Evolutionary conservation across 2,888 invertebrate genomes (phyloP).

Genomic region (Sesia apiformis): DNA sequence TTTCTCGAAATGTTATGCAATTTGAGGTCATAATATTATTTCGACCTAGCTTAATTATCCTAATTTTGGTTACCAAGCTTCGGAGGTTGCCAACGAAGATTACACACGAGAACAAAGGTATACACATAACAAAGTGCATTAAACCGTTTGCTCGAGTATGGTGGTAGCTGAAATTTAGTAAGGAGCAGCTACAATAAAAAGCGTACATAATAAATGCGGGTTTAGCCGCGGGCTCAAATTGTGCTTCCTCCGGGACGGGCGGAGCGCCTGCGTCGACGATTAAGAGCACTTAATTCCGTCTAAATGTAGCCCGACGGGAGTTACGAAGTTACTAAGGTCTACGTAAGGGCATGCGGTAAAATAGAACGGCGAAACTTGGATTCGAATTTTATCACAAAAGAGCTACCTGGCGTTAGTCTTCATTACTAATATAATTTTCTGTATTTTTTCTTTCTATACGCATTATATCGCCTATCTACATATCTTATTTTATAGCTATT

Average conservation of each 20-base stretch:
- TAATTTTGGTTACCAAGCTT: neutral
- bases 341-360: neutral
- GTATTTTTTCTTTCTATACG: no score
- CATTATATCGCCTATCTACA: no score
- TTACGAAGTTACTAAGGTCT: conserved; percentile 24
- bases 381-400: neutral
- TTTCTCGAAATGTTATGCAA: neutral
- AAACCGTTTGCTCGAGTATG: neutral
- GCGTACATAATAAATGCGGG: conserved; percentile 42
- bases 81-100: neutral
- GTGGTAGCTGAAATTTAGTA: conserved; percentile 30
- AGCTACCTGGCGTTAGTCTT: no score
- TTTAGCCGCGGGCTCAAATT: conserved; percentile 26
- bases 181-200: conserved; percentile 33
- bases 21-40: neutral
- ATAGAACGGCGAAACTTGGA: neutral
- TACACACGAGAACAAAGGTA: neutral
- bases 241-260: conserved; percentile 42
- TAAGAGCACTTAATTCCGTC: conserved; percentile 65
- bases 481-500: no score
- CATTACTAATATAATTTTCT: no score
- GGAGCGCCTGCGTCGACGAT: conserved; percentile 53
- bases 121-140: neutral
- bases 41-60: neutral
- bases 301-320: conserved; percentile 56